Conservation (phyloP, 2,888 invertebrate genomes). For the Germaria angustata region DNA sequence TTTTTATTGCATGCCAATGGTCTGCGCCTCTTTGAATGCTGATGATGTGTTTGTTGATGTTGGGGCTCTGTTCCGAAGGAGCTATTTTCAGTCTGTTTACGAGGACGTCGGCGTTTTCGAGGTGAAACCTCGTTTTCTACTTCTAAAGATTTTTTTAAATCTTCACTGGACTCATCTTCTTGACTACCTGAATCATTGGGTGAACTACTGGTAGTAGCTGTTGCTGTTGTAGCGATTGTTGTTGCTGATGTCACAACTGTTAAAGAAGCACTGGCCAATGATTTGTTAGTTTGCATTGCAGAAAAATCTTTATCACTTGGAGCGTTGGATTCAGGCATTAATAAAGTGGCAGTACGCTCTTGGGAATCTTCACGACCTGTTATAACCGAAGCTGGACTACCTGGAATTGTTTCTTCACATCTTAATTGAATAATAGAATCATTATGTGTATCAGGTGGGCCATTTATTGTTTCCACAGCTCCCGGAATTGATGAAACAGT, state of each 20-base stretch:
- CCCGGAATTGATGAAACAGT: constrained; percentile 35
- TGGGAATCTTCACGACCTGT: constrained; percentile 69
- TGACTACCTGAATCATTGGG: constrained; percentile 79
- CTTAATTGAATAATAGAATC: constrained; percentile 88
- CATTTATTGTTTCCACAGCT: constrained; percentile 65
- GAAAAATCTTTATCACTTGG: constrained; percentile 48
- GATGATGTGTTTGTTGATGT: constrained; percentile 68
- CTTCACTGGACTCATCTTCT: constrained; percentile 79
- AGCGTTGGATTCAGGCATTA: constrained; percentile 32
- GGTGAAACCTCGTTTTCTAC: constrained; percentile 76
- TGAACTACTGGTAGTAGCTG: constrained; percentile 73
- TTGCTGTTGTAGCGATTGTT: constrained; percentile 14
- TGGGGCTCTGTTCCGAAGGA: constrained; percentile 66
- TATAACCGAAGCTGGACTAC: constrained; percentile 88
- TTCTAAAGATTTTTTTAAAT: constrained; percentile 75
- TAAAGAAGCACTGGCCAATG: constrained; percentile 6
- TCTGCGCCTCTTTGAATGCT: constrained; percentile 78
- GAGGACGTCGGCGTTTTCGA: constrained; percentile 81
- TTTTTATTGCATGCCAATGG: constrained; percentile 73
- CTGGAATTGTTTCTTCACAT: constrained; percentile 94
- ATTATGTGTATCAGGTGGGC: constrained; percentile 74
- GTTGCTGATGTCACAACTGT: background rate
- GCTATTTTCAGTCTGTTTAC: constrained; percentile 80
- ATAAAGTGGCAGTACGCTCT: constrained; percentile 75
- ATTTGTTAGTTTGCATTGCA: constrained; percentile 32